Base-by-base conservation (phyloP, 2,797 vertebrate genomes). In the Thamnophis elegans region DNA sequence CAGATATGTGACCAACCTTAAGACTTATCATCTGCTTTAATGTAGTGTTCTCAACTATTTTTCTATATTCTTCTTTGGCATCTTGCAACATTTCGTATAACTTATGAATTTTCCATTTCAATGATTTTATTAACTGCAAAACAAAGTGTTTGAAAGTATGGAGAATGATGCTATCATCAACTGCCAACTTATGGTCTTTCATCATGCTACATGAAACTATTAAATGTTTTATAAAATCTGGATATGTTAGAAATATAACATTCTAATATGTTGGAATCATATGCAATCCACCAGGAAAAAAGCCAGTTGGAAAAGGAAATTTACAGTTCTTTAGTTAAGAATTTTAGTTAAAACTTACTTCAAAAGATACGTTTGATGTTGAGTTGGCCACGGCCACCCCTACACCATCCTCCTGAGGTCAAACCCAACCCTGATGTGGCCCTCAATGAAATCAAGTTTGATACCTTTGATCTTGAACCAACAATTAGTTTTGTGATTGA, bases 31-130 rank as follows among this genome's bases (percentile, higher is more conserved):
- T 91, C 20, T 94, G 96, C 85, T 96, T 97, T 93, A 97, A 92
- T 0, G 95, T 94, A 55, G 91, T 95, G 78, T 97, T 97, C 92
- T 97, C 97, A 89, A 91, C 91, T 93, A 94, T 88, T 95, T 95
- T 95, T 92, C 94, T 97, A 56, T 87, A 94, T 65, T 92, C 73
- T 92, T 97, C 93, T 42, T 95, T 96, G 89, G 92, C 88, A 94
- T 97, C 96, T 88, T 97, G 95, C 47, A 97, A 82, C 16, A 36
- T 28, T 93, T 96, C 95, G 89, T 96, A 96, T 93, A 96, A 89
- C 60, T 96, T 97, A 65, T 96, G 95, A 89, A 97, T 95, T 95
- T 97, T 97, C 36, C 95, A 16, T 94, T 97, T 97, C 92, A 97
- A 87, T 87, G 95, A 95, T 28, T 95, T 95, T 93, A 97, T 96